Evolutionary conservation across 2,797 vertebrate species (phyloP).

Genomic region (Carcharodon carcharias): DNA sequence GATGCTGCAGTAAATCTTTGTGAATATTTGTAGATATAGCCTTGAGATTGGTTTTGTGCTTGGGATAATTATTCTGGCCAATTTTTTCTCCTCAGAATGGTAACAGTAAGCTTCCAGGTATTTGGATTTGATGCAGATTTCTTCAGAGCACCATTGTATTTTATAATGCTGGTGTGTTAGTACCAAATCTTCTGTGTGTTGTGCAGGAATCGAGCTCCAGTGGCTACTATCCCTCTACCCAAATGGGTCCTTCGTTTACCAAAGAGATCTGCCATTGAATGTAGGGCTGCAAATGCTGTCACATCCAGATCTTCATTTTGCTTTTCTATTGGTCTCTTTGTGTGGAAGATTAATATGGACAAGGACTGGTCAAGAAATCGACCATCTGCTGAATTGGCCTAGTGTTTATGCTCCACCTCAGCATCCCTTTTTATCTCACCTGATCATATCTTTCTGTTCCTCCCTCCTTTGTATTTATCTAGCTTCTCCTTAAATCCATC

Average conservation of each 20-base stretch:
- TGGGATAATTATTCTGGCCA: background rate
- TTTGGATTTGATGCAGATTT: background rate
- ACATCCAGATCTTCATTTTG: background rate
- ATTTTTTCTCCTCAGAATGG: background rate
- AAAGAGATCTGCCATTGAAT: background rate
- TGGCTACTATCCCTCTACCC: background rate
- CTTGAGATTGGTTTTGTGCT: background rate
- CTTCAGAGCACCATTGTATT: background rate
- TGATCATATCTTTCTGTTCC: background rate
- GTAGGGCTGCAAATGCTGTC: background rate
- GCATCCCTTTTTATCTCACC: no score
- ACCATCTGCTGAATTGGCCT: no score
- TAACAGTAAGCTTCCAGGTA: background rate
- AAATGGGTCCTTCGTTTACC: background rate
- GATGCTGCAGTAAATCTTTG: background rate
- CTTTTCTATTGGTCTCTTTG: background rate
- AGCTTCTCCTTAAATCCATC: no score
- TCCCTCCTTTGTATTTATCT: no score
- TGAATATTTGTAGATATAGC: background rate
- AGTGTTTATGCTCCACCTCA: background rate
- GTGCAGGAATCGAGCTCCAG: background rate
- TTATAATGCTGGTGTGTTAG: background rate
- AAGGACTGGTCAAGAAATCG: background rate
- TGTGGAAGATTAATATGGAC: background rate
- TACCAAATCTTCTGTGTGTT: background rate